Evolutionary conservation across 1,140 invertebrate genomes (phyloP), one percentile per base, ranked within the genome.

Genomic region (Papilio machaon): DNA sequence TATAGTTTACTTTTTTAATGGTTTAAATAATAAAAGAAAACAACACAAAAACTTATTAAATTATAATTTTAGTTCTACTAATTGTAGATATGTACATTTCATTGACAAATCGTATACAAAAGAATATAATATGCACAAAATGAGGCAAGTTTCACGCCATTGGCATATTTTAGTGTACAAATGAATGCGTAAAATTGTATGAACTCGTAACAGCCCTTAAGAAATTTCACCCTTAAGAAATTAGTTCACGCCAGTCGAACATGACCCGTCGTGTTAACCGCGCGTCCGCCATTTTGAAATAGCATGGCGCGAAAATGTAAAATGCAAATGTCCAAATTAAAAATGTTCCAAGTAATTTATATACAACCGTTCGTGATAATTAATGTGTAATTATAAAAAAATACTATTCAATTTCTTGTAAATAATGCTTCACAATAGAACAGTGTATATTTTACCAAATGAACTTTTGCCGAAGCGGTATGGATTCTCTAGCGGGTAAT

Each of bases 391-490:
- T 54, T 8, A 35, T 58, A 9, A 64, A 35, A 70, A 70, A 70
- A 35, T 23, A 2, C 35, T 6, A 23, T 13, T 70, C 15, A 30
- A 15, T 30, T 70, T 15, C 0, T 70, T 70, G 4, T 67, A 67
- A 67, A 75, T 64, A 70, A 94, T 94, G 93, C 91, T 93, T 84
- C 92, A 94, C 79, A 94, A 94, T 80, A 89, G 91, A 73, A 94
- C 93, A 49, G 93, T 94, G 52, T 94, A 93, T 78, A 94, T 94
- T 82, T 87, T 94, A 86, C 93, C 93, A 83, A 94, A 94, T 76
- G 93, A 94, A 86, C 83, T 94, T 10, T 84, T 94, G 80, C 93
- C 93, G 82, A 94, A 93, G 84, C 88, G 92, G 80, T 94, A 94
- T 80, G 89, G 85, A 70, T 85, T 88, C 79, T 86, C 88, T n/a